phyloP scores from a whole-genome alignment of 1,140 invertebrate species.

The Fopius arisanus region DNA sequence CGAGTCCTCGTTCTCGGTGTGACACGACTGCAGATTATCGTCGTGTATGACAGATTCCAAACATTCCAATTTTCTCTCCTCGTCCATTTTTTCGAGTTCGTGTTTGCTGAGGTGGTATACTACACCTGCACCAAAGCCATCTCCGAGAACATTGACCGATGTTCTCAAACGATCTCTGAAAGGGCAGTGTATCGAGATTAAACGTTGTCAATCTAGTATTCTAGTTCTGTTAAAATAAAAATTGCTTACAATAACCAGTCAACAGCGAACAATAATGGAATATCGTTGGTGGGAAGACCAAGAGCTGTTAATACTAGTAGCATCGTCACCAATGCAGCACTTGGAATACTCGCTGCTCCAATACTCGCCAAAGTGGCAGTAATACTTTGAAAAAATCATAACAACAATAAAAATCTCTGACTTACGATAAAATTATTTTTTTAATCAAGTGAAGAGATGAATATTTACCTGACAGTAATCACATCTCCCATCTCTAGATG shows the following conservation, averaged over 20 bases:
- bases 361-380: constrained; percentile 80
- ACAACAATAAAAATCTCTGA: neutral
- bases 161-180: constrained; percentile 73
- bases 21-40: constrained; percentile 11
- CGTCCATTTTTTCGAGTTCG: constrained; percentile 68
- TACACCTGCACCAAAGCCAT: constrained; percentile 82
- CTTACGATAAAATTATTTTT: neutral
- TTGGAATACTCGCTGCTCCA: constrained; percentile 81
- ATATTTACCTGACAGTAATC: constrained; percentile 68
- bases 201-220: neutral
- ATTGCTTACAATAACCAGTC: constrained; percentile 79
- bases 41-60: constrained; percentile 44
- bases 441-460: neutral
- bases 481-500: constrained; percentile 67
- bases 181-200: constrained; percentile 3
- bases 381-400: constrained; percentile 62
- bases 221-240: neutral
- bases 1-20: neutral
- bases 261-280: constrained; percentile 77
- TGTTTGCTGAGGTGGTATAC: constrained; percentile 78
- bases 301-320: constrained; percentile 78
- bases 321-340: constrained; percentile 79
- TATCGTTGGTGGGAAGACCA: constrained; percentile 75
- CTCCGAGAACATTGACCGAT: constrained; percentile 82
- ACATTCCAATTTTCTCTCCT: constrained; percentile 49